phyloP scores from a whole-genome alignment of 2,113 vertebrate species.

The Tyto alba region DNA sequence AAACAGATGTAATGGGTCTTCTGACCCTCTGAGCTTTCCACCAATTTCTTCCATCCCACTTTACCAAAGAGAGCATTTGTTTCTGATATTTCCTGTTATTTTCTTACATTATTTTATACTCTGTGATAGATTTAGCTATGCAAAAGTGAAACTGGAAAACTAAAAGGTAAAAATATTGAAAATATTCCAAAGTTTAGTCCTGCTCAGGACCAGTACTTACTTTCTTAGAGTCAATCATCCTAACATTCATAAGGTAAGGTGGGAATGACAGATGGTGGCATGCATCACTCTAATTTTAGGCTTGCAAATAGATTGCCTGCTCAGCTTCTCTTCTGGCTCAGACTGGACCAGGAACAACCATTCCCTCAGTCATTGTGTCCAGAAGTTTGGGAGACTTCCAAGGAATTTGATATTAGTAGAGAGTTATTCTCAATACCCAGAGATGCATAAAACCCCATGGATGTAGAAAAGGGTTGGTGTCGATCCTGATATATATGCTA shows the following conservation, averaged over 20 bases:
- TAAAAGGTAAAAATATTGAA: not conserved
- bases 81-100: not conserved
- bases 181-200: not conserved
- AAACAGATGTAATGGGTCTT: not conserved
- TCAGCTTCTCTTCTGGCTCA: not conserved
- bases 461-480: not conserved
- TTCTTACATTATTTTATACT: not conserved
- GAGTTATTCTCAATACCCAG: not conserved
- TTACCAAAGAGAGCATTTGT: not conserved
- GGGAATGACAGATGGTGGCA: slow-evolving; percentile 11
- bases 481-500: not conserved
- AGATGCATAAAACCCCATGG: not conserved
- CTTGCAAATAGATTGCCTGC: not conserved
- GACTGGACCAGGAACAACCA: not conserved
- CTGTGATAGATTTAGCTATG: not conserved
- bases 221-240: not conserved
- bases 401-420: not conserved
- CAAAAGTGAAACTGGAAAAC: not conserved
- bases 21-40: not conserved
- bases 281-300: slow-evolving; percentile 19
- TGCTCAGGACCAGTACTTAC: not conserved
- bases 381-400: not conserved
- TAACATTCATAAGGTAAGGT: not conserved
- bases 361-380: not conserved
- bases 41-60: not conserved